Conservation (phyloP, 23 tunicate species). For the Diplosoma virens region DNA sequence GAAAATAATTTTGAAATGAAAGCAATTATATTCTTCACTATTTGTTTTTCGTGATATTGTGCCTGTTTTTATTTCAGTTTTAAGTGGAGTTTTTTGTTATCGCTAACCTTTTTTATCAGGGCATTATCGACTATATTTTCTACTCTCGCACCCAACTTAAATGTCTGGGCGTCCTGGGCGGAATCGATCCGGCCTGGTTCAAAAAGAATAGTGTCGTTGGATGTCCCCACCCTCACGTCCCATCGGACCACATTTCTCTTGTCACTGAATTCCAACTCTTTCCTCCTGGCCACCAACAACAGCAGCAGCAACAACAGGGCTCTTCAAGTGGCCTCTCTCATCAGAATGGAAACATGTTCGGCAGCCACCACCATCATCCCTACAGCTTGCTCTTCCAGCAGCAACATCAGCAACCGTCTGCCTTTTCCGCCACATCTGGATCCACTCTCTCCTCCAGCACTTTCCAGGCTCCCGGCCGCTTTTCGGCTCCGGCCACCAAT, state of each 20-base stretch:
- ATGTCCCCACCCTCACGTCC: slow-evolving; percentile 97
- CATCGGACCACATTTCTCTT: slow-evolving; percentile 91
- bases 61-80: too few species aligned
- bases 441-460: neutral
- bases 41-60: too few species aligned
- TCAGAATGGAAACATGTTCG: slow-evolving; percentile 3
- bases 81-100: too few species aligned
- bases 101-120: slow-evolving; percentile 45
- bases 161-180: slow-evolving; percentile 85
- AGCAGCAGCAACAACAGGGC: neutral
- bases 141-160: slow-evolving; percentile 90
- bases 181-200: slow-evolving; percentile 73
- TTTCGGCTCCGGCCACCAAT: slow-evolving; percentile 28
- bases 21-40: too few species aligned
- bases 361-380: slow-evolving; percentile 41
- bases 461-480: slow-evolving; percentile 23
- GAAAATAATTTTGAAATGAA: too few species aligned
- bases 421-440: neutral
- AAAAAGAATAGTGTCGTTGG: slow-evolving; percentile 70
- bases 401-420: neutral
- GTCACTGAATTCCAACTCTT: slow-evolving; percentile 91
- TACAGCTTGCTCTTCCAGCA: slow-evolving; percentile 29
- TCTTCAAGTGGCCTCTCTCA: neutral
- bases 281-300: slow-evolving; percentile 55
- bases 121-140: slow-evolving; percentile 99